Conservation (phyloP, 2,113 vertebrate species). For the Noturus placidus region DNA sequence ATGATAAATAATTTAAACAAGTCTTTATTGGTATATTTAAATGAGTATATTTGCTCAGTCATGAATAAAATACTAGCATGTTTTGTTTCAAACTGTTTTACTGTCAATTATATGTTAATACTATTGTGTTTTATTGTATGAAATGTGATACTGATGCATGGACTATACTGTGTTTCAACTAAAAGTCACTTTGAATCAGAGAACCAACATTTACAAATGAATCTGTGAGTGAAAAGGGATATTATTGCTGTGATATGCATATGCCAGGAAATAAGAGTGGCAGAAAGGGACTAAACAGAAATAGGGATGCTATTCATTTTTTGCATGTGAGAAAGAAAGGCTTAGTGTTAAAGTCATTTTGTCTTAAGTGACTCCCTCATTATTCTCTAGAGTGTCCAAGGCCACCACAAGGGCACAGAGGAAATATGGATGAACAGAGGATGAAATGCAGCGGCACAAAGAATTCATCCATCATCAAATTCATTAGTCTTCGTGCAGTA, state of each 20-base stretch:
- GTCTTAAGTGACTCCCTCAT: slow-evolving; percentile 7
- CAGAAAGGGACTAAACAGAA: background rate
- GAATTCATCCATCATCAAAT: slow-evolving; percentile 21
- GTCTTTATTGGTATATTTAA: background rate
- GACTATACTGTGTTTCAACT: background rate
- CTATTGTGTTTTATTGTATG: background rate
- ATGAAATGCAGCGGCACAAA: slow-evolving; percentile 9
- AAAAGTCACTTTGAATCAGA: background rate
- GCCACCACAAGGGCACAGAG: slow-evolving; percentile 9
- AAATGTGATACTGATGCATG: background rate
- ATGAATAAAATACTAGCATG: background rate
- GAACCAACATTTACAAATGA: background rate
- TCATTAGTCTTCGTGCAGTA: slow-evolving; percentile 1
- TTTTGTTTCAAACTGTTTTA: background rate
- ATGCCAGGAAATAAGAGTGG: background rate
- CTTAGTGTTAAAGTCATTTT: slow-evolving; percentile 33
- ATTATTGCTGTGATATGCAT: background rate
- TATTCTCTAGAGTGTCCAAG: slow-evolving; percentile 10
- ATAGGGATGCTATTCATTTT: background rate
- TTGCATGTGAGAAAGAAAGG: background rate
- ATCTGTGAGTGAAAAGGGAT: background rate
- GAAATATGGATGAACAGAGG: background rate
- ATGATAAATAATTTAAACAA: background rate
- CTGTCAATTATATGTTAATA: background rate
- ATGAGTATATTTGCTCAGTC: background rate